phyloP scores from a whole-genome alignment of 2,888 invertebrate species.

The Polydrusus pterygomalis region DNA sequence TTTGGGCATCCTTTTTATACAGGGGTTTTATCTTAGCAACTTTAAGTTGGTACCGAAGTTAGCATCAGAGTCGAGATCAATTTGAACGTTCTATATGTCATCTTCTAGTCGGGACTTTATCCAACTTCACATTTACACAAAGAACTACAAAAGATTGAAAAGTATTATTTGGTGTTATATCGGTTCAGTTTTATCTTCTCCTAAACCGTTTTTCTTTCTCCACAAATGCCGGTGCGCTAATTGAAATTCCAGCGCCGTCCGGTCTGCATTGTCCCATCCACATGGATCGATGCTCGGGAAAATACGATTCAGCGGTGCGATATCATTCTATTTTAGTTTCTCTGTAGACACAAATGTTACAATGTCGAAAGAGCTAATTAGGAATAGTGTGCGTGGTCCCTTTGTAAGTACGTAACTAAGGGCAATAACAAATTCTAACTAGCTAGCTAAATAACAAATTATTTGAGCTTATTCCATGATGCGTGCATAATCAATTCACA shows the following conservation, averaged over 20 bases:
- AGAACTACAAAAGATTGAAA: neutral
- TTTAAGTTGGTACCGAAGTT: too few relatives aligned
- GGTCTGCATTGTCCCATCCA: constrained; percentile 23
- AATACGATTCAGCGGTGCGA: constrained; percentile 35
- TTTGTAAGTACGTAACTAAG: neutral
- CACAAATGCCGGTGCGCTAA: constrained; percentile 2
- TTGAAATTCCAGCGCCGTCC: constrained; percentile 33
- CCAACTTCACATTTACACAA: neutral
- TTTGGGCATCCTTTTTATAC: too few relatives aligned
- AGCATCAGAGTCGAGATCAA: too few relatives aligned
- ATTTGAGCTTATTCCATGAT: too few relatives aligned
- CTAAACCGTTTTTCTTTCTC: neutral
- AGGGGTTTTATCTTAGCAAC: too few relatives aligned
- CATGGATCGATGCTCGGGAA: constrained; percentile 31
- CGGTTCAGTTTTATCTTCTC: neutral
- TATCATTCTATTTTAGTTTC: constrained; percentile 35
- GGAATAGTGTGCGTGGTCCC: neutral
- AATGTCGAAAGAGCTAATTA: constrained; percentile 3
- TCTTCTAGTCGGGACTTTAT: too few relatives aligned
- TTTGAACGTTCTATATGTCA: too few relatives aligned
- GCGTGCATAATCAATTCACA: too few relatives aligned
- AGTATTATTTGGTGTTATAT: neutral
- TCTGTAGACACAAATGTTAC: constrained; percentile 17
- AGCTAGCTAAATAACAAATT: too few relatives aligned
- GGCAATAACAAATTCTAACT: too few relatives aligned